A percentile compares a stretch with the other conserved stretches of the same genome.
Conservation (phyloP, 2,113 vertebrate genomes). For the Pelmatolapia mariae region DNA sequence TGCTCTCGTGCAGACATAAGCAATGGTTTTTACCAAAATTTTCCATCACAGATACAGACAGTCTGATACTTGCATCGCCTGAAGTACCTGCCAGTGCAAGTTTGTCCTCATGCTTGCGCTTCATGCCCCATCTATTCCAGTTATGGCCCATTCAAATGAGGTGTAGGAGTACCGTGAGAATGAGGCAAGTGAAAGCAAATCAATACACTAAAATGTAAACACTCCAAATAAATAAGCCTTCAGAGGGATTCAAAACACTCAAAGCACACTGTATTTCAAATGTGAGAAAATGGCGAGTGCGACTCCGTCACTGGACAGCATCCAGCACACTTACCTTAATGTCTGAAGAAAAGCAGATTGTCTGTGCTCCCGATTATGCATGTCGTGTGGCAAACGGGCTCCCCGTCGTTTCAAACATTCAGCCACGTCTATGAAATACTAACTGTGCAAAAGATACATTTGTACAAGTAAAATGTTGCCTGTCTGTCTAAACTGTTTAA, state of each 20-base stretch:
- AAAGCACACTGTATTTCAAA: background rate
- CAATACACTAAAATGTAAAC: conserved; percentile 38
- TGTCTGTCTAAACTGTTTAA: background rate
- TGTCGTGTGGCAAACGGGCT: background rate
- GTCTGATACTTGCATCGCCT: conserved; percentile 1
- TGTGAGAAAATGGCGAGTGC: background rate
- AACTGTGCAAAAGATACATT: background rate
- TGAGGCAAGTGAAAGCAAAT: conserved; percentile 10
- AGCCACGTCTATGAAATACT: background rate
- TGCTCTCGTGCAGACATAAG: accelerated
- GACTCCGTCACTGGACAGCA: background rate
- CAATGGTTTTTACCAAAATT: accelerated
- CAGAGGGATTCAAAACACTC: background rate
- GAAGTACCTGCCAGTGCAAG: background rate
- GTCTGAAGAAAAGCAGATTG: background rate
- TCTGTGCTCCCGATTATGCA: background rate
- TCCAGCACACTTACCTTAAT: background rate
- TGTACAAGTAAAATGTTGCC: background rate
- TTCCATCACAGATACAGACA: background rate
- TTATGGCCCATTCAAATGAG: conserved; percentile 23
- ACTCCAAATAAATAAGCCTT: conserved; percentile 7
- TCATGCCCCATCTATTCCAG: conserved; percentile 6
- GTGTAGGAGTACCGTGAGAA: background rate
- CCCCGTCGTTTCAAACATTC: background rate
- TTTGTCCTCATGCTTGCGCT: background rate